Conservation (phyloP, 2,888 invertebrate genomes). For the Diadegma fenestrale region DNA sequence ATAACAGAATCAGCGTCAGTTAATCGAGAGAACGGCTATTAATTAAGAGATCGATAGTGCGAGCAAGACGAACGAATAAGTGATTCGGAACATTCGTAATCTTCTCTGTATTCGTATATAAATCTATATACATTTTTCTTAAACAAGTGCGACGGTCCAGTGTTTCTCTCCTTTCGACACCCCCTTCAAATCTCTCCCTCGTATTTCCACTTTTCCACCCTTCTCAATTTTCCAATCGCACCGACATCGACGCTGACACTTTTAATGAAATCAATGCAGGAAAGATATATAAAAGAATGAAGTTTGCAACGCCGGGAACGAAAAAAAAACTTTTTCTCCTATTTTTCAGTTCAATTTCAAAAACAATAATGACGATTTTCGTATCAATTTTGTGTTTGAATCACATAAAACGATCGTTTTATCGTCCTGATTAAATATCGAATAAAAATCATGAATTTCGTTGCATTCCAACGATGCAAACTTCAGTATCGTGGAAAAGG, state of each 20-base stretch:
- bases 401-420: too few species aligned
- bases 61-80: constrained; percentile 53
- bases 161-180: not conserved
- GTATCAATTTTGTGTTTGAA: too few species aligned
- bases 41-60: constrained; percentile 61
- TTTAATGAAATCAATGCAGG: not conserved
- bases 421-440: too few species aligned
- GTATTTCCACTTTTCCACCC: not conserved
- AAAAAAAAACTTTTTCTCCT: too few species aligned
- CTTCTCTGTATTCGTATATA: not conserved
- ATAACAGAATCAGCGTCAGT: constrained; percentile 63
- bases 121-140: not conserved
- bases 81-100: constrained; percentile 45
- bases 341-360: too few species aligned
- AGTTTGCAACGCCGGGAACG: too few species aligned
- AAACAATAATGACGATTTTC: too few species aligned
- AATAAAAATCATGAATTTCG: too few species aligned
- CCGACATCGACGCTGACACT: not conserved
- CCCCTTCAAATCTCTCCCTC: not conserved
- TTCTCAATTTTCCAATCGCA: not conserved
- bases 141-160: not conserved
- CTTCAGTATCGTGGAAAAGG: too few species aligned
- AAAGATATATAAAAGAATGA: too few species aligned
- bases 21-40: constrained; percentile 66
- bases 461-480: too few species aligned